Percentiles rank a stretch among this genome's conserved stretches.
These are phyloP conservation scores for Lepilemur ruficaudatus DNA, from an alignment of 2,797 vertebrate genomes.

Conservation along the genomic window DNA sequence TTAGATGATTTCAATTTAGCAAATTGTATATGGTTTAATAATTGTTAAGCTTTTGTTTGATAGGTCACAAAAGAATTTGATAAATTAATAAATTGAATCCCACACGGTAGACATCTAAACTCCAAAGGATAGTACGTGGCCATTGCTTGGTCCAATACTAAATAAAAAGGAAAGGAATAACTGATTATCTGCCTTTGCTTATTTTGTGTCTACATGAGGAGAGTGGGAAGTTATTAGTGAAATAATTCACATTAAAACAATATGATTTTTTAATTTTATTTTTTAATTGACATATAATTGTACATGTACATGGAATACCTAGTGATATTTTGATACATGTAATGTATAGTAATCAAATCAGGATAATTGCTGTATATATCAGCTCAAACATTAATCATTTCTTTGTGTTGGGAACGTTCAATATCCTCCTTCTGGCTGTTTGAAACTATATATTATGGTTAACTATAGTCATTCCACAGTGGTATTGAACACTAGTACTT, in stretches of 20 bases:
- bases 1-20: constrained; percentile 8
- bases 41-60: constrained; percentile 31
- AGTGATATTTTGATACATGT: background rate
- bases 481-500: background rate
- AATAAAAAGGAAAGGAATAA: background rate
- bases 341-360: background rate
- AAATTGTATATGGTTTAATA: constrained; percentile 27
- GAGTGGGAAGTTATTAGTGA: background rate
- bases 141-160: background rate
- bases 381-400: background rate
- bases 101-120: background rate
- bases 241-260: background rate
- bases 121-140: background rate
- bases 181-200: background rate
- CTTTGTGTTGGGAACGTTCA: background rate
- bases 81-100: background rate
- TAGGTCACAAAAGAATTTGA: background rate
- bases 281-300: background rate
- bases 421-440: background rate
- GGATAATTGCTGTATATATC: background rate
- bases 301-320: background rate
- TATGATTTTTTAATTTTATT: background rate
- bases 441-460: background rate
- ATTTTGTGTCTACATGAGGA: background rate
- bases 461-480: background rate